These are phyloP conservation scores for Drosophila peninsularis DNA, from an alignment of 2,888 invertebrate genomes.

Conservation along the genomic window DNA sequence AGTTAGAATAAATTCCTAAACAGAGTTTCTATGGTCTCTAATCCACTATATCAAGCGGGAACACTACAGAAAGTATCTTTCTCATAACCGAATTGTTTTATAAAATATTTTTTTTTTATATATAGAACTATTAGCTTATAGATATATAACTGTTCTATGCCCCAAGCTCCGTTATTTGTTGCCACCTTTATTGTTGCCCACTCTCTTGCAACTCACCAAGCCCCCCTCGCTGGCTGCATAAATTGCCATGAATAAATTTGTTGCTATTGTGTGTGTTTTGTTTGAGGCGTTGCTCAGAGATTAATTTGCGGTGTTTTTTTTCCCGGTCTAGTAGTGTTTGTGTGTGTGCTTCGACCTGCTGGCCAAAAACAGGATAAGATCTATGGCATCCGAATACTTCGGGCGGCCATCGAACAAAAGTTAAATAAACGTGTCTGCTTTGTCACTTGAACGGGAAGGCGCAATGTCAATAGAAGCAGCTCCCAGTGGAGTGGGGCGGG, in stretches of 20 bases:
- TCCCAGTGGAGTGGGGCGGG: background rate
- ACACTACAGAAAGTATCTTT: too few species aligned
- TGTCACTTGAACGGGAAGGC: conserved; percentile 35
- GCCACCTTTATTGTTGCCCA: accelerated
- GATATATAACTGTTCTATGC: too few species aligned
- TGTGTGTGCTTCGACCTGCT: conserved; percentile 6
- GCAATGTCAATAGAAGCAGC: conserved; percentile 30
- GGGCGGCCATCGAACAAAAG: conserved; percentile 29
- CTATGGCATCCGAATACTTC: conserved; percentile 8
- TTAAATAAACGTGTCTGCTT: conserved; percentile 50
- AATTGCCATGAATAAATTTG: conserved; percentile 21
- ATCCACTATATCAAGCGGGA: too few species aligned
- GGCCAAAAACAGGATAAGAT: conserved; percentile 30
- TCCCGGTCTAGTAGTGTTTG: background rate
- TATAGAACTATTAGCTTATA: too few species aligned
- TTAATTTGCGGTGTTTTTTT: conserved; percentile 39
- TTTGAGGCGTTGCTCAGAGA: conserved; percentile 26
- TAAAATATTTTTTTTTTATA: too few species aligned
- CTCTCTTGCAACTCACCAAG: background rate
- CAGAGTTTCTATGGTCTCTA: too few species aligned
- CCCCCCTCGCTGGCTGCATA: conserved; percentile 24
- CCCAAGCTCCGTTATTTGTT: too few species aligned
- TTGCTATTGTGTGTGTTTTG: conserved; percentile 11
- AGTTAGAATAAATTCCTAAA: too few species aligned
- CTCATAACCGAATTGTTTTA: too few species aligned